These are phyloP conservation scores for Parnassius orleans DNA, from an alignment of 2,888 invertebrate species.

Conservation along the genomic window DNA sequence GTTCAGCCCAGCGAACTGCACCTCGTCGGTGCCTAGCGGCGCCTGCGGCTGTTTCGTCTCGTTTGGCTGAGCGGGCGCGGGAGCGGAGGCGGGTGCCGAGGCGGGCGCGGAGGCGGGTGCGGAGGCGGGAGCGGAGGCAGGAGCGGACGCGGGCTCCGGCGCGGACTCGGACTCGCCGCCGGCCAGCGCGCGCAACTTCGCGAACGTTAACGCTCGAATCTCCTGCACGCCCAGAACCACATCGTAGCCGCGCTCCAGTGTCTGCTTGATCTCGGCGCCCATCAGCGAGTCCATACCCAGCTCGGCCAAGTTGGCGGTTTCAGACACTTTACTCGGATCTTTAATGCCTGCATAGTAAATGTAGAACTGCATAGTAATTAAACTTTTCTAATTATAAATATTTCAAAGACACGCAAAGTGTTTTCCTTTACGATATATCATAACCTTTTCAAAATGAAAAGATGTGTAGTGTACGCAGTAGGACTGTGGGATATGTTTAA, in stretches of 20 bases:
- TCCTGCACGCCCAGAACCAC: slow-evolving; percentile 94
- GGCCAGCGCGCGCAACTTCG: slow-evolving; percentile 83
- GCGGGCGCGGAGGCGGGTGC: slow-evolving; percentile 34
- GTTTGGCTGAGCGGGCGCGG: slow-evolving; percentile 38
- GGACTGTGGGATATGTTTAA: too few relatives aligned
- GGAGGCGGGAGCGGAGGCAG: slow-evolving; percentile 51
- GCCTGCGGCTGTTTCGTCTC: slow-evolving; percentile 33
- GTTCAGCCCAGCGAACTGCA: slow-evolving; percentile 63
- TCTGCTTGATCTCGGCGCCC: slow-evolving; percentile 99
- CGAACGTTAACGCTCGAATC: slow-evolving; percentile 91
- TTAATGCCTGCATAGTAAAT: slow-evolving; percentile 84
- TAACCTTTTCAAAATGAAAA: too few relatives aligned
- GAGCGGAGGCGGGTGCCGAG: slow-evolving; percentile 37
- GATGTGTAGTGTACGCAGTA: too few relatives aligned
- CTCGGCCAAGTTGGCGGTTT: slow-evolving; percentile 91
- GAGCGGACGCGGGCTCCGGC: slow-evolving; percentile 36
- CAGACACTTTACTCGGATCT: slow-evolving; percentile 88
- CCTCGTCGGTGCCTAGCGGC: slow-evolving; percentile 63
- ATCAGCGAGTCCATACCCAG: slow-evolving; percentile 99
- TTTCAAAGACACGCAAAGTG: not conserved
- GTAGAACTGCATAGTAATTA: too few relatives aligned
- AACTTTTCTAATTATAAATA: not conserved
- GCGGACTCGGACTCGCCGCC: slow-evolving; percentile 44
- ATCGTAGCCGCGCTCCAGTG: slow-evolving; percentile 95
- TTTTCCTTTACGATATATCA: not conserved